phyloP scores from a whole-genome alignment of 1,140 invertebrate genomes.

The Vollenhovia emeryi region DNA sequence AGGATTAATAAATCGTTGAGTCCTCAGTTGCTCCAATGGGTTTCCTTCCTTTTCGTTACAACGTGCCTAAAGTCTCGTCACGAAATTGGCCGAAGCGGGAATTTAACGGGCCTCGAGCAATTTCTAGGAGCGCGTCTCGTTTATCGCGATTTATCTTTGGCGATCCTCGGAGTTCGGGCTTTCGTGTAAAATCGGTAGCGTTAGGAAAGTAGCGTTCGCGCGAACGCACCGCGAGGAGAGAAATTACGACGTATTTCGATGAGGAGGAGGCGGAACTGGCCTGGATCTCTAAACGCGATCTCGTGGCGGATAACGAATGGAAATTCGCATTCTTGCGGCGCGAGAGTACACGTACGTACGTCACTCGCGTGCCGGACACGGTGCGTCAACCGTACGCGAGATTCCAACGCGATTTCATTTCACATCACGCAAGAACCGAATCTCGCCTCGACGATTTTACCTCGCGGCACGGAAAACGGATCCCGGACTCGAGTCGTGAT shows the following conservation, averaged over 20 bases:
- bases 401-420: conserved; percentile 38
- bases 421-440: conserved; percentile 38
- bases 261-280: conserved; percentile 55
- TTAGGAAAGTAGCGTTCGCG: conserved; percentile 38
- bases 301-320: conserved; percentile 39
- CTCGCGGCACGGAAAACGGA: background rate
- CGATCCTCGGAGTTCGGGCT: background rate
- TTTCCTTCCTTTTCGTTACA: background rate
- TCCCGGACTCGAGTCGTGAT: background rate
- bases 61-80: background rate
- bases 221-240: conserved; percentile 27
- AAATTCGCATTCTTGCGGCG: conserved; percentile 54
- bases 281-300: conserved; percentile 58
- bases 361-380: conserved; percentile 50
- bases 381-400: conserved; percentile 44
- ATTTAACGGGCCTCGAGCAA: background rate
- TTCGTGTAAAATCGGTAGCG: background rate
- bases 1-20: background rate
- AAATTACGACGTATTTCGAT: conserved; percentile 48
- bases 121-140: background rate
- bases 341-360: conserved; percentile 21
- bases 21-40: background rate
- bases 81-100: background rate
- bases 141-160: background rate
- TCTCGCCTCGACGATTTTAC: conserved; percentile 5